Evolutionary conservation across 23 tunicate species (phyloP), one percentile per base, ranked within the genome.

Genomic region (Phallusia fumigata): DNA sequence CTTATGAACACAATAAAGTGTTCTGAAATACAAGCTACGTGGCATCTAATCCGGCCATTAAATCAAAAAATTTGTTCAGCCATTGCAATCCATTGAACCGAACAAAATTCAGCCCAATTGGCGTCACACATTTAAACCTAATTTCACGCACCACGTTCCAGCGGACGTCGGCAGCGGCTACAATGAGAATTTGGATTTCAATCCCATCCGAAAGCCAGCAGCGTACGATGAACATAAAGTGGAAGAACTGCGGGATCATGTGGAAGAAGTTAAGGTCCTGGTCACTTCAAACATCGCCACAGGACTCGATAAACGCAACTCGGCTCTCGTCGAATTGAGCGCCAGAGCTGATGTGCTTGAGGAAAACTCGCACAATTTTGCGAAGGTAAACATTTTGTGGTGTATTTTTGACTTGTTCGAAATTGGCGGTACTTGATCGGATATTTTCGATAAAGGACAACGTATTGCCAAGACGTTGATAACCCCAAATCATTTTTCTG

Each of bases 361-460:
- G 74, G 79, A 81, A 53, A 32, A 32, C 32, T 79, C 90, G 0
- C 45, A 87, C 36, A 53, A 32, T 30, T 87, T 87, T 81, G 90
- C 90, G 18, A 75, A 73, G 85, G 90, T 85, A 40, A 40, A 3
- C 8, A 40, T 40, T 40, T 40, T 40, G 8, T 40, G 5, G 8
- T 3, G 10, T 3, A 40, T 40, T 40, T 40, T 40, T 40, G 10
- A 40, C n/a, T n/a, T n/a, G n/a, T n/a, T n/a, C n/a, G n/a, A n/a
- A n/a, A n/a, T n/a, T n/a, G n/a, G n/a, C n/a, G n/a, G n/a, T n/a
- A n/a, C n/a, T n/a, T n/a, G n/a, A n/a, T n/a, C n/a, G n/a, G n/a
- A n/a, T n/a, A n/a, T n/a, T n/a, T n/a, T n/a, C n/a, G n/a, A n/a
- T n/a, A n/a, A n/a, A n/a, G n/a, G n/a, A n/a, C n/a, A n/a, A n/a